Evolutionary conservation across 2,113 vertebrate genomes (phyloP), one percentile per base, ranked within the genome.

Genomic region (Galbula dea): DNA sequence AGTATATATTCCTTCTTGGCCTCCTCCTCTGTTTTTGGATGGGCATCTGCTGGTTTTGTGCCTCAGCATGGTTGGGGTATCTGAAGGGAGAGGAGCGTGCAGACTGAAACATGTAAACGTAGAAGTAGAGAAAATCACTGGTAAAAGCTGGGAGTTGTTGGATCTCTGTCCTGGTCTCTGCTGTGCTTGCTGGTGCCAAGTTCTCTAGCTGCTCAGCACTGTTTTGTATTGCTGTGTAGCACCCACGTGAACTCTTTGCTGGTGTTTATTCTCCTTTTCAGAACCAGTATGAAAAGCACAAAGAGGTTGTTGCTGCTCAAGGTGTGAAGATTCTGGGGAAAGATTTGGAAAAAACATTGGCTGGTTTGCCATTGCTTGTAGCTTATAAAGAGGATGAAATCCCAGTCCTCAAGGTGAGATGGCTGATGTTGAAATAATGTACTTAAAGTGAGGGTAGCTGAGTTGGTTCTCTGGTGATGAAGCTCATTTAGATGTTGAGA

Each of bases 261-360:
- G 17, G 7, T 8, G 45, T 61, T 4, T 74, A 7, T 73, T 95
- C 61, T 24, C 85, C 45, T 95, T 86, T 95, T 13, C 93, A 99
- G 99, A 99, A 98, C 93, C 99, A 98, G 74, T 99, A 99, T 39
- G 99, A 99, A 97, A 99, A 99, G 96, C 99, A 99, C 97, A 99
- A 99, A 97, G 99, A 99, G 91, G 99, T 99, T 7, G 96, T 96
- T 32, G 99, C 99, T 65, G 97, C 99, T 83, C 99, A 99, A 95
- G 99, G 99, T 0, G 99, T 99, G 57, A 99, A 99, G 98, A 99
- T 99, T 93, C 98, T 99, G 84, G 99, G 99, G 9, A 99, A 99
- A 84, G 99, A 99, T 90, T 95, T 99, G 96, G 99, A 99, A 94
- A 99, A 99, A 96, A 97, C 99, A 2, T 54, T 99, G 90, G 99